Evolutionary conservation across 2,797 vertebrate species (phyloP), one percentile per base, ranked within the genome.

Genomic region (Phoeniculus purpureus): DNA sequence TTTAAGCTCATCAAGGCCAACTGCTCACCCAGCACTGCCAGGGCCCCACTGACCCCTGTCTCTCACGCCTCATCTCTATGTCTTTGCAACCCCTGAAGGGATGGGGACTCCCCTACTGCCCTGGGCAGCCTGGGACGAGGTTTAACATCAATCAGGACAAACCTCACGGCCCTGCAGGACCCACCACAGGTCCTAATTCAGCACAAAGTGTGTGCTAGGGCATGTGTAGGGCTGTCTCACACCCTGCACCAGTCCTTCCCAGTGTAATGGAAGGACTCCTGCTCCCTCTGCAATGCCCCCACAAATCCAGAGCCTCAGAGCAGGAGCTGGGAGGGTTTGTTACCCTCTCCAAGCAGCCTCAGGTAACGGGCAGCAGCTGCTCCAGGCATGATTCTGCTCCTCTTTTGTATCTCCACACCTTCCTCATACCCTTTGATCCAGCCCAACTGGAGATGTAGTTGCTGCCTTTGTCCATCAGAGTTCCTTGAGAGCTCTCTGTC

Each of bases 381-480:
- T 87, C 37, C 27, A 21, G 31, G 52, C 29, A 62, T 67, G 74
- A 65, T 18, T 31, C 51, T 68, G 61, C 47, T 64, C 43, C 59
- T 40, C 32, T 47, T 58, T 47, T 25, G 47, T 1, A 11, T 31
- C 45, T 71, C 19, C 1, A 15, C 8, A 3, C 3, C 4, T 52
- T 34, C 19, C 23, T 37, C 52, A 13, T 58, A 52, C 58, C 52
- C 27, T 48, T 12, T 7, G 45, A 59, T 72, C 12, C 22, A 1
- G 56, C 40, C 56, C 88, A 81, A 66, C 65, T 65, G 89, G 66
- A 71, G 76, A 82, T 81, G 82, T 82, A 90, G 89, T 71, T 81
- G 82, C 83, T 77, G 82, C n/a, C 40, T 85, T 76, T 71, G 59
- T 31, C 20, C 22, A 2, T n/a, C 25, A 7, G 37, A 34, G 48